Evolutionary conservation across 2,113 vertebrate species (phyloP).

Genomic region (Cromileptes altivelis): DNA sequence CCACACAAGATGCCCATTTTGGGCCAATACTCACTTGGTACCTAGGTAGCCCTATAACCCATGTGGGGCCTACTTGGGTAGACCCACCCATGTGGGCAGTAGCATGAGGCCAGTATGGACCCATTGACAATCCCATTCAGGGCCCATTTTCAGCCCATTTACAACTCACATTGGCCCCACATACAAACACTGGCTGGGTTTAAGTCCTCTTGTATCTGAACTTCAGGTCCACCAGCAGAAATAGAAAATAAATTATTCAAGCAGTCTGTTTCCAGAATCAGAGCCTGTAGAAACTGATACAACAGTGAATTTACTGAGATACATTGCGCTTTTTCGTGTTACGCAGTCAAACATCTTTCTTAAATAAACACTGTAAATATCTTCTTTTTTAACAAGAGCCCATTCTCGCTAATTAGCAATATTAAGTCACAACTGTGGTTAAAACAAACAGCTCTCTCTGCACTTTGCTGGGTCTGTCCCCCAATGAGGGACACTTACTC

Average conservation of each 20-base stretch:
- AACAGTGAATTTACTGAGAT: background rate
- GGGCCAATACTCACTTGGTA: no score
- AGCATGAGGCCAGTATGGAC: no score
- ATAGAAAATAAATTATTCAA: background rate
- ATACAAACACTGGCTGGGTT: no score
- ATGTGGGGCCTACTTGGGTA: no score
- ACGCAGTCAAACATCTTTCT: background rate
- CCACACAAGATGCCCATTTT: no score
- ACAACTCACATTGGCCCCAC: no score
- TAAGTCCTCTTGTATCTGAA: no score
- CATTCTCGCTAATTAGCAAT: background rate
- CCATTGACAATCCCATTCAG: no score
- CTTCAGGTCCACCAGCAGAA: background rate
- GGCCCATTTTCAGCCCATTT: no score
- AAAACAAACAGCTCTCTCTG: constrained; percentile 10
- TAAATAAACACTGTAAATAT: background rate
- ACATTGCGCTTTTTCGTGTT: no score
- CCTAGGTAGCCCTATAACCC: no score
- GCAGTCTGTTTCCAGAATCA: background rate
- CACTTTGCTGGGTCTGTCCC: constrained; percentile 3
- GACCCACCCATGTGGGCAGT: no score
- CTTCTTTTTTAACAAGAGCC: background rate
- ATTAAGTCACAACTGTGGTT: background rate
- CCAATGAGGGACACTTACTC: background rate
- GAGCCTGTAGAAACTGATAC: background rate